Percentiles rank a stretch among this genome's conserved stretches.
phyloP scores from a whole-genome alignment of 2,888 invertebrate species.

The Pogonocherus hispidulus region DNA sequence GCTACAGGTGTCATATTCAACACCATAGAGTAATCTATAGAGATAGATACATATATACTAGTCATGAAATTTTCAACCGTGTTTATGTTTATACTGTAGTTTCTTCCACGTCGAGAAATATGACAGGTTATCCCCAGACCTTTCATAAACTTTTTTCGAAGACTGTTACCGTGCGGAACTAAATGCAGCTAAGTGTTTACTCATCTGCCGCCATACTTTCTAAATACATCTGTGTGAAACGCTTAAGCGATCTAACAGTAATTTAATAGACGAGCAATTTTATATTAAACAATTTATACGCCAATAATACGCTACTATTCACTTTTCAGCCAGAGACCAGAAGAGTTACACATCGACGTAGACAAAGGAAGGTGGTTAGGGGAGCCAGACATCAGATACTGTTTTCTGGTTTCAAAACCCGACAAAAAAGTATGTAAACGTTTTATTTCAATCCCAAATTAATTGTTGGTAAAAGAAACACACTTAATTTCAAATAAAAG shows the following conservation, averaged over 20 bases:
- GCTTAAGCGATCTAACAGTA: slow-evolving; percentile 7
- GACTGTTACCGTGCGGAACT: slow-evolving; percentile 8
- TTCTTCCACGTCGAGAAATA: background rate
- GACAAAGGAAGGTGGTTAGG: too few species aligned
- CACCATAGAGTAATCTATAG: too few species aligned
- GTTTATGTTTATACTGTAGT: background rate
- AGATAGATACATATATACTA: background rate
- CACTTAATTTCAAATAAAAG: too few species aligned
- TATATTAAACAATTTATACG: slow-evolving; percentile 7
- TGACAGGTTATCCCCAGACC: background rate
- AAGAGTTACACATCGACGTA: too few species aligned
- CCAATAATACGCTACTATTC: slow-evolving; percentile 10
- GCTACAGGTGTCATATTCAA: too few species aligned
- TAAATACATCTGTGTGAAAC: background rate
- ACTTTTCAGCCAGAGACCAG: background rate
- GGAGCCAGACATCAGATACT: too few species aligned
- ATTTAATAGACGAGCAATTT: slow-evolving; percentile 7
- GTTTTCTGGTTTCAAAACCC: too few species aligned
- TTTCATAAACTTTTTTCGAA: background rate
- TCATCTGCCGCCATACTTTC: background rate
- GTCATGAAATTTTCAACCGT: background rate
- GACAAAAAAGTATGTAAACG: too few species aligned
- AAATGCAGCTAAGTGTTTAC: background rate
- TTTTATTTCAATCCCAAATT: too few species aligned
- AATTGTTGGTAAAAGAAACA: too few species aligned